Conservation (phyloP, 1,140 invertebrate genomes). For the Calycopis cecrops region DNA sequence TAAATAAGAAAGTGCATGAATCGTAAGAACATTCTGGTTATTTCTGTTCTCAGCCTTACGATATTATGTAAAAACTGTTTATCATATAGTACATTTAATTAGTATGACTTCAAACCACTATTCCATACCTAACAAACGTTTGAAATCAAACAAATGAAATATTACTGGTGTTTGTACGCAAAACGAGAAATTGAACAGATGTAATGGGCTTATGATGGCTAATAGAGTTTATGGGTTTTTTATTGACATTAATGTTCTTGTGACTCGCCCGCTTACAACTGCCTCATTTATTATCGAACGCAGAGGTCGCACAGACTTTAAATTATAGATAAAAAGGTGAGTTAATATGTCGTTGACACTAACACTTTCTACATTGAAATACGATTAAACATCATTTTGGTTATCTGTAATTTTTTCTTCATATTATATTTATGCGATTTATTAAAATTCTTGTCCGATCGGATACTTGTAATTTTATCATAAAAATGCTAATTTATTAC, state of each 20-base stretch:
- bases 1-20: too few species aligned
- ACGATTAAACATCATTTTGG: conserved; percentile 1
- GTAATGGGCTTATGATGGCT: conserved; percentile 66
- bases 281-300: conserved; percentile 69
- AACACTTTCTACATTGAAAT: conserved; percentile 4
- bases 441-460: too few species aligned
- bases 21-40: too few species aligned
- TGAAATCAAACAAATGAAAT: too few species aligned
- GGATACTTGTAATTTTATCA: too few species aligned
- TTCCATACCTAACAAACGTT: too few species aligned
- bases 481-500: too few species aligned
- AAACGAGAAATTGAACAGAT: conserved; percentile 65
- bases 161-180: conserved; percentile 43
- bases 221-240: conserved; percentile 73
- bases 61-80: too few species aligned
- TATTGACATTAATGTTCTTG: conserved; percentile 73
- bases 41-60: too few species aligned
- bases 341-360: conserved; percentile 7
- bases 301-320: conserved; percentile 65
- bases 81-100: too few species aligned
- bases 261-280: conserved; percentile 64
- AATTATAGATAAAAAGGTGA: conserved; percentile 51
- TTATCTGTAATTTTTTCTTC: neutral
- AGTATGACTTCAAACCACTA: conserved; percentile 10
- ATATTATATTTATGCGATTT: too few species aligned